Conservation (phyloP, 53 echinoderm and acorn worm species). For the Hippasteria phrygiana region DNA sequence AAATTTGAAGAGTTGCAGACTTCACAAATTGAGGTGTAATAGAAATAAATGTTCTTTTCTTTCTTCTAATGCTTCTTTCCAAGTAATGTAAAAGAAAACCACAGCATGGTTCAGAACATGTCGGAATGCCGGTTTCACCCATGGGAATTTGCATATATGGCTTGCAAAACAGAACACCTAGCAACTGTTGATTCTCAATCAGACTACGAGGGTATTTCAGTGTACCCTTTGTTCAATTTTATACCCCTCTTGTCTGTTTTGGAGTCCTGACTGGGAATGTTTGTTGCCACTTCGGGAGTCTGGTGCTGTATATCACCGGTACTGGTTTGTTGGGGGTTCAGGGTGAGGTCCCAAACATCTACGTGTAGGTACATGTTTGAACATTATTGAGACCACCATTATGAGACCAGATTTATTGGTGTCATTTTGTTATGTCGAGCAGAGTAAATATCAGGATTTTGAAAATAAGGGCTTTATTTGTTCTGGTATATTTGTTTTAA, state of each 20-base stretch:
- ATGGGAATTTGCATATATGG: neutral
- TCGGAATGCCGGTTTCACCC: neutral
- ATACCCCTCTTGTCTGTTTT: constrained; percentile 26
- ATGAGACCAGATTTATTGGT: neutral
- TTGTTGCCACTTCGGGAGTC: constrained; percentile 28
- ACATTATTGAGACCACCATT: no score
- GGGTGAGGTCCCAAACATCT: neutral
- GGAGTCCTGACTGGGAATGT: constrained; percentile 7
- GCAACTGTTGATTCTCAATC: constrained; percentile 23
- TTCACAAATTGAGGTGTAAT: neutral
- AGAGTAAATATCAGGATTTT: neutral
- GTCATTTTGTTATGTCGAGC: neutral
- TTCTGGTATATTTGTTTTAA: neutral
- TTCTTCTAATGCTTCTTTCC: no score
- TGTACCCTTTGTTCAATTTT: constrained; percentile 41
- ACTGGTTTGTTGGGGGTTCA: neutral
- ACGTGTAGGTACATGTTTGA: neutral
- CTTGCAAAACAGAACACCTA: neutral
- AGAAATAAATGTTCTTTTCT: no score
- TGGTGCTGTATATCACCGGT: constrained; percentile 35
- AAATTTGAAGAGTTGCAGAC: neutral
- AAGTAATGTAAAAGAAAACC: no score
- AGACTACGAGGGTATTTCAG: neutral
- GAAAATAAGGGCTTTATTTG: neutral
- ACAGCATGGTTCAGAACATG: no score